A percentile compares a stretch with the other conserved stretches of the same genome.
Evolutionary conservation across 2,888 invertebrate species (phyloP).

Genomic region (Eremobia ochroleuca): DNA sequence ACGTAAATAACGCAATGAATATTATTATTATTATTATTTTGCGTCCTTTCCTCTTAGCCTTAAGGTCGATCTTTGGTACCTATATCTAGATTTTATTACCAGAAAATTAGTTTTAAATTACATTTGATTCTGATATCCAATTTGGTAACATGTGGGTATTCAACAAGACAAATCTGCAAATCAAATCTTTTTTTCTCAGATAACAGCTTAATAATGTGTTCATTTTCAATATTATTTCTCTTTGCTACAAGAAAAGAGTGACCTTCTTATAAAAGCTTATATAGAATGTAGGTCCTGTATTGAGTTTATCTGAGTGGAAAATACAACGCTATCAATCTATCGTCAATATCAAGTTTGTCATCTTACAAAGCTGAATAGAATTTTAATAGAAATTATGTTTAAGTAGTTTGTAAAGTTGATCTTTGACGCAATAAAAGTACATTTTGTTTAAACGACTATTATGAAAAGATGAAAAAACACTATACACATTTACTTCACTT

Average conservation of each 20-base stretch:
- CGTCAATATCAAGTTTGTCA: slow-evolving; percentile 3
- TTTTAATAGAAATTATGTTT: not conserved
- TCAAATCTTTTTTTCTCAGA: too few species aligned
- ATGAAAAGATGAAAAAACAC: slow-evolving; percentile 19
- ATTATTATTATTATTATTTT: too few species aligned
- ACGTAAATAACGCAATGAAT: too few species aligned
- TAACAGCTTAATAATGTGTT: too few species aligned
- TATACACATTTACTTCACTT: not conserved
- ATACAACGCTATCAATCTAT: not conserved
- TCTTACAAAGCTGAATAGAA: not conserved
- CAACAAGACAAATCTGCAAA: too few species aligned
- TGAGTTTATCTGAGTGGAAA: not conserved
- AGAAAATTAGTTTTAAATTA: too few species aligned
- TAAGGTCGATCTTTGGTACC: too few species aligned
- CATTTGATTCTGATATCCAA: too few species aligned
- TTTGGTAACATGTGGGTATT: too few species aligned
- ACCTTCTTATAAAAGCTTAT: not conserved
- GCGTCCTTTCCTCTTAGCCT: too few species aligned
- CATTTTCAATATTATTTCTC: not conserved
- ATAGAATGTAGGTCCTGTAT: slow-evolving; percentile 18
- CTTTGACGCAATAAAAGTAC: slow-evolving; percentile 24
- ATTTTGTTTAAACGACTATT: slow-evolving; percentile 9
- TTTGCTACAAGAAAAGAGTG: not conserved
- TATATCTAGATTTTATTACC: too few species aligned
- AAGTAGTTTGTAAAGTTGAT: slow-evolving; percentile 31